These are phyloP conservation scores for Rhopalosiphum padi DNA, from an alignment of 1,140 invertebrate genomes.

Conservation along the genomic window DNA sequence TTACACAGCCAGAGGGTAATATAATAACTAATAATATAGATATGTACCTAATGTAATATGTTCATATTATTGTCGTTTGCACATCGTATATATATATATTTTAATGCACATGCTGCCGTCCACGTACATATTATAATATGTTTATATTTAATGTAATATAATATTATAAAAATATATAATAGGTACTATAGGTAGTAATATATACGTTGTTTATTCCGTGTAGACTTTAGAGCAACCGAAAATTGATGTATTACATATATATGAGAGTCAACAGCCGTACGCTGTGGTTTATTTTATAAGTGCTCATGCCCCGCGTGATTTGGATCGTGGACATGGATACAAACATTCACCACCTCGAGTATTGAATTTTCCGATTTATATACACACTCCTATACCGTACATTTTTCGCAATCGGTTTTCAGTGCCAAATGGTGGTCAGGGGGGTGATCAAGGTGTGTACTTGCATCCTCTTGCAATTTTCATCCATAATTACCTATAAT, in stretches of 20 bases:
- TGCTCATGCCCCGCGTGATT: not conserved
- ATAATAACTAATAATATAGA: not conserved
- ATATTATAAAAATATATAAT: not conserved
- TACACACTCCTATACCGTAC: not conserved
- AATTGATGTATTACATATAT: not conserved
- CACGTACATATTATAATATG: too few relatives aligned
- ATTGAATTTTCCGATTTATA: not conserved
- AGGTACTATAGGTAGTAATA: not conserved
- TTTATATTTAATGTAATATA: not conserved
- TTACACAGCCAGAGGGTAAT: not conserved
- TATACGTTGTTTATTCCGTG: not conserved
- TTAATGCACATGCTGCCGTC: not conserved
- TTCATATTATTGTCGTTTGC: not conserved
- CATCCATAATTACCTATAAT: too few relatives aligned
- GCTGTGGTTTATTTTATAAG: not conserved
- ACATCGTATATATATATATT: not conserved
- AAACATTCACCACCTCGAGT: not conserved
- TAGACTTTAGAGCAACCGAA: not conserved
- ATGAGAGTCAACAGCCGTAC: not conserved
- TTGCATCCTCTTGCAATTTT: too few relatives aligned
- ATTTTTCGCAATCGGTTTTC: too few relatives aligned
- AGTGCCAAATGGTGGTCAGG: too few relatives aligned
- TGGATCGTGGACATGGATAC: not conserved
- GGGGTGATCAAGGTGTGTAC: too few relatives aligned
- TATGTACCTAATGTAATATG: not conserved